These are phyloP conservation scores for Carapus acus DNA, from an alignment of 2,797 vertebrate species.

Conservation along the genomic window DNA sequence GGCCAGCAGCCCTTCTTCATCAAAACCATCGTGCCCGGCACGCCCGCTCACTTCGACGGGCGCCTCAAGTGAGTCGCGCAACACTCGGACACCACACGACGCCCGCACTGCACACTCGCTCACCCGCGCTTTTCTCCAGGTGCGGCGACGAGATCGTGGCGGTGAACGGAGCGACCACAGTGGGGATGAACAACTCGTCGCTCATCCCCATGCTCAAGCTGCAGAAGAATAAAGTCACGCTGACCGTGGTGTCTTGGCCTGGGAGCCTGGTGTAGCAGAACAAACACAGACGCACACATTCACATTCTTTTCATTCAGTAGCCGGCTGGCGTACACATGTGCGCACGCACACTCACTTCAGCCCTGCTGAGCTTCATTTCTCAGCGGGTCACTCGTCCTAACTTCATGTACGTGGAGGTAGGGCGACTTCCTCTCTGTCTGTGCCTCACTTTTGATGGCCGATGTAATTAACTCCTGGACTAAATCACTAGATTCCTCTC, in stretches of 20 bases:
- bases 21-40: constrained; percentile 93
- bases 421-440: constrained; percentile 11
- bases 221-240: constrained; percentile 85
- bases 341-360: not conserved
- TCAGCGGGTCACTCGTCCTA: constrained; percentile 12
- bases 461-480: constrained; percentile 5
- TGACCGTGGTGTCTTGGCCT: constrained; percentile 91
- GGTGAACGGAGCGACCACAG: constrained; percentile 83
- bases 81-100: not conserved
- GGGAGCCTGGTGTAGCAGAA: constrained; percentile 78
- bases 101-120: not conserved
- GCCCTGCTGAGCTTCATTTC: constrained; percentile 30
- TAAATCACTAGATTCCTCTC: constrained; percentile 16
- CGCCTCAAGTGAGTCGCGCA: constrained; percentile 80
- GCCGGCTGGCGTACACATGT: not conserved
- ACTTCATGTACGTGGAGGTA: not conserved
- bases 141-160: constrained; percentile 94
- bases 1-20: constrained; percentile 94
- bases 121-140: constrained; percentile 54
- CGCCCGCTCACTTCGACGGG: constrained; percentile 84
- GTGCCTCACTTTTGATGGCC: constrained; percentile 9
- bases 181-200: constrained; percentile 90
- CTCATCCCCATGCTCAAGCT: constrained; percentile 92
- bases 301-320: not conserved
- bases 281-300: not conserved